Conservation (phyloP, 2,797 vertebrate genomes). For the Sciaenops ocellatus region DNA sequence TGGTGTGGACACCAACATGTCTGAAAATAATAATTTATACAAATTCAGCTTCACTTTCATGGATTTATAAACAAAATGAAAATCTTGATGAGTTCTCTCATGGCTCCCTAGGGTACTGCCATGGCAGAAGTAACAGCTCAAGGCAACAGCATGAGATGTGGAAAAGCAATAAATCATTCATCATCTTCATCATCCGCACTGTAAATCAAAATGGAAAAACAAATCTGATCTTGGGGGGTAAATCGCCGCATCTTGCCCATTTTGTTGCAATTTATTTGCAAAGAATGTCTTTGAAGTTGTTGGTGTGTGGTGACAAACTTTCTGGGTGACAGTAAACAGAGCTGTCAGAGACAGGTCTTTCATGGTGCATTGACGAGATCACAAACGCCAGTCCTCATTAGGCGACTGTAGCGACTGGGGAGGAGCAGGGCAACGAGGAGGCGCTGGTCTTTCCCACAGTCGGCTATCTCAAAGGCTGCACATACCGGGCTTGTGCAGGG, state of each 20-base stretch:
- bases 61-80: not conserved
- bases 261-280: not conserved
- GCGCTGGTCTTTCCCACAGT: conserved; percentile 72
- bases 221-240: not conserved
- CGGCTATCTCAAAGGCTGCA: conserved; percentile 75
- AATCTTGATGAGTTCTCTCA: not conserved
- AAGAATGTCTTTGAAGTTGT: conserved; percentile 25
- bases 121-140: not conserved
- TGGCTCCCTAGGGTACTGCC: not conserved
- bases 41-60: not conserved
- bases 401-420: conserved; percentile 27
- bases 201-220: not conserved
- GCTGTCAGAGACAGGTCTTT: conserved; percentile 61
- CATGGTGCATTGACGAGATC: conserved; percentile 67
- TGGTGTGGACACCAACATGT: not conserved
- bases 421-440: conserved; percentile 33
- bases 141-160: not conserved
- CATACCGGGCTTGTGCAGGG: conserved; percentile 59
- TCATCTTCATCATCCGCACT: not conserved
- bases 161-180: not conserved
- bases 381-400: conserved; percentile 76
- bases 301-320: conserved; percentile 2
- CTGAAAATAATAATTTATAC: not conserved
- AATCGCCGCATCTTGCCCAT: not conserved
- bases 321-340: conserved; percentile 57